phyloP scores from a whole-genome alignment of 1,140 invertebrate species.

The Plectrocnemia conspersa region DNA sequence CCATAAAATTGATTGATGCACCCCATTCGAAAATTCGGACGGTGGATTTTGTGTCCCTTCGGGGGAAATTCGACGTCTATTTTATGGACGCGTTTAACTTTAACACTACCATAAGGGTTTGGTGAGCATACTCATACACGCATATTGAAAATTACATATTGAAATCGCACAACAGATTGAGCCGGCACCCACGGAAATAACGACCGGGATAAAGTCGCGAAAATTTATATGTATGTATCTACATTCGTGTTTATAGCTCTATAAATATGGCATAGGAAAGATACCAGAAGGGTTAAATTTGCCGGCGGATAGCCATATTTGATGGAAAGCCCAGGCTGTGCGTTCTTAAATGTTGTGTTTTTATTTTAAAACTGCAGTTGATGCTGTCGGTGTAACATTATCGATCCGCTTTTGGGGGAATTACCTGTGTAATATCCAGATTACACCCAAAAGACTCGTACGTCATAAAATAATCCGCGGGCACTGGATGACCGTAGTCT shows the following conservation, averaged over 20 bases:
- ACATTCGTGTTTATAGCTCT: constrained; percentile 5
- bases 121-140: too few species aligned
- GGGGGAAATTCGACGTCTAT: constrained; percentile 24
- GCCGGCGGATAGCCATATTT: neutral
- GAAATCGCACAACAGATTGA: constrained; percentile 13
- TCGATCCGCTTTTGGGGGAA: constrained; percentile 31
- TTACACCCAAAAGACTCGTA: constrained; percentile 35
- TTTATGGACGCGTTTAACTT: constrained; percentile 21
- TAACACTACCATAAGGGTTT: constrained; percentile 1
- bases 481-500: constrained; percentile 23
- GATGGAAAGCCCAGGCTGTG: constrained; percentile 1
- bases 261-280: constrained; percentile 17
- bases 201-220: constrained; percentile 4
- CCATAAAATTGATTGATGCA: constrained; percentile 35
- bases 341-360: neutral
- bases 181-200: constrained; percentile 15
- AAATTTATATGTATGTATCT: constrained; percentile 9
- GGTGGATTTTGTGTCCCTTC: constrained; percentile 13
- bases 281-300: neutral
- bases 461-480: constrained; percentile 35
- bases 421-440: constrained; percentile 34
- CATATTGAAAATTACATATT: constrained; percentile 19
- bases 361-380: neutral
- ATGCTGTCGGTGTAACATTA: constrained; percentile 4
- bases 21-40: constrained; percentile 14